These are phyloP conservation scores for Sorex araneus DNA, from an alignment of 2,113 vertebrate genomes.

Conservation along the genomic window DNA sequence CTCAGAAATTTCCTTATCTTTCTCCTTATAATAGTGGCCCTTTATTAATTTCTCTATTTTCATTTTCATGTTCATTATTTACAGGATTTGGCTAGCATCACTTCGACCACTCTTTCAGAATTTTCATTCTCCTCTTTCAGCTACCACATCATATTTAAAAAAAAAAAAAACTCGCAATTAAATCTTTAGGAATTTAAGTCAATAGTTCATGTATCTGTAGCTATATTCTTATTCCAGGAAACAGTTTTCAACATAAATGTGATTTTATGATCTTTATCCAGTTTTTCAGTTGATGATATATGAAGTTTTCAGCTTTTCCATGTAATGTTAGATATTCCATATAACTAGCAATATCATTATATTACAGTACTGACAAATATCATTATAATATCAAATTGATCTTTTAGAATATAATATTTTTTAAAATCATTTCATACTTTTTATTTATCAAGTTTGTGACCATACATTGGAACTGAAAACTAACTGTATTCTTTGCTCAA, in stretches of 20 bases:
- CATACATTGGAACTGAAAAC: no score
- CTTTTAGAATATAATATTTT: not conserved
- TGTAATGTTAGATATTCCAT: not conserved
- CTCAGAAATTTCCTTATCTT: not conserved
- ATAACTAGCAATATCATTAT: not conserved
- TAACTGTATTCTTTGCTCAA: no score
- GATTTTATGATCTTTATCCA: no score
- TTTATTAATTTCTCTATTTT: not conserved
- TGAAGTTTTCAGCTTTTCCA: no score
- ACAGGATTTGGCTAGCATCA: not conserved
- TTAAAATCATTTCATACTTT: slow-evolving; percentile 2
- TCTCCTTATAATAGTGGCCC: not conserved
- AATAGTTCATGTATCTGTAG: not conserved
- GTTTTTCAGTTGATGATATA: not conserved
- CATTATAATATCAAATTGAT: not conserved
- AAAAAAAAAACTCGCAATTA: no score
- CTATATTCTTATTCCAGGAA: not conserved
- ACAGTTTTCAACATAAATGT: not conserved
- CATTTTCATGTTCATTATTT: not conserved
- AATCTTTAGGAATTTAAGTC: not conserved
- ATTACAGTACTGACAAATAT: not conserved
- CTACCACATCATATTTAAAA: not conserved
- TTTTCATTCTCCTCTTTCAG: not conserved
- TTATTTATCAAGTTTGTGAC: not conserved
- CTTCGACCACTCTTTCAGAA: not conserved